These are phyloP conservation scores for Priocnemis perturbator DNA, from an alignment of 2,888 invertebrate genomes.

Conservation along the genomic window DNA sequence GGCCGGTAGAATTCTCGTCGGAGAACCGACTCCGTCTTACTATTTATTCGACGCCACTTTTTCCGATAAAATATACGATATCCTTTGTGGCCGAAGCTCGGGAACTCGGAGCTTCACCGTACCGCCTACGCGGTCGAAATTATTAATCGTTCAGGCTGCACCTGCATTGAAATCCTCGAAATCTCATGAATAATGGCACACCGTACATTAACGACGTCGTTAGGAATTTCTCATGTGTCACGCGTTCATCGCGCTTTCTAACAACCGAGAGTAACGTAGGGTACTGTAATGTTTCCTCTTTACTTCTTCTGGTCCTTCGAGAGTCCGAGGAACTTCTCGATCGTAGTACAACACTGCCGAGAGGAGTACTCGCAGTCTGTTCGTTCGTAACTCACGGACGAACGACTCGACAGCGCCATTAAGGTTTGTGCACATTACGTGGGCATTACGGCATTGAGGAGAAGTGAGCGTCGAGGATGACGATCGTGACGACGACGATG, in stretches of 20 bases:
- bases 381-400: too few species aligned
- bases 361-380: too few species aligned
- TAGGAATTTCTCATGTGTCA: slow-evolving; percentile 45
- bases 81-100: neutral
- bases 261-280: slow-evolving; percentile 19
- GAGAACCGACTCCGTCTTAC: too few species aligned
- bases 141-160: too few species aligned
- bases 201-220: slow-evolving; percentile 39
- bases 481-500: too few species aligned
- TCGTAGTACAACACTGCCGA: too few species aligned
- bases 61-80: neutral
- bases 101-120: neutral
- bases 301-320: slow-evolving; percentile 23
- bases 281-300: slow-evolving; percentile 18
- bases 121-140: neutral
- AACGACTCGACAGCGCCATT: slow-evolving; percentile 28
- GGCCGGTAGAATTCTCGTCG: too few species aligned
- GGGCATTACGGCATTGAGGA: slow-evolving; percentile 1
- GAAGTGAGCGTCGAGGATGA: neutral
- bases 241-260: slow-evolving; percentile 37
- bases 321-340: slow-evolving; percentile 7
- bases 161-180: neutral
- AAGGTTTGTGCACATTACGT: slow-evolving; percentile 21
- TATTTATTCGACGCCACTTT: neutral
- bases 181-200: slow-evolving; percentile 35